phyloP scores from a whole-genome alignment of 2,888 invertebrate species.

The Spicauda simplicius region DNA sequence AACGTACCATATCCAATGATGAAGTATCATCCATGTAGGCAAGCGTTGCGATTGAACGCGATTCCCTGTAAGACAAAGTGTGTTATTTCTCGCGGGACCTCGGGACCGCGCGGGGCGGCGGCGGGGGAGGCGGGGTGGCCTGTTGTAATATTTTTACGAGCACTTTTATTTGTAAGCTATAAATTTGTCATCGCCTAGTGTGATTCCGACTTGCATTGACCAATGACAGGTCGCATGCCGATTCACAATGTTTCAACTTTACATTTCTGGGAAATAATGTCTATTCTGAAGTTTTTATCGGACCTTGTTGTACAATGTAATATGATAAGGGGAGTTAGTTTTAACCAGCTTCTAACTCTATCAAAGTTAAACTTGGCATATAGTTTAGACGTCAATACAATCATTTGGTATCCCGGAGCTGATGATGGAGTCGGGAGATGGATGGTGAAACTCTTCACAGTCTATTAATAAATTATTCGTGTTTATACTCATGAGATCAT shows the following conservation, averaged over 20 bases:
- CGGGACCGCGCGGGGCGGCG: slow-evolving; percentile 39
- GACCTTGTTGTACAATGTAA: no score
- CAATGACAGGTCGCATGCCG: slow-evolving; percentile 5
- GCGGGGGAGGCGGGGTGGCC: slow-evolving; percentile 33
- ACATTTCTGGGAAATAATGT: no score
- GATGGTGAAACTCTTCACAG: no score
- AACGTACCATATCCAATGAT: slow-evolving; percentile 49
- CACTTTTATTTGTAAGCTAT: slow-evolving; percentile 73
- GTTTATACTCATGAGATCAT: no score
- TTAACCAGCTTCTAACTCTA: no score
- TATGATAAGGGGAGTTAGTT: no score
- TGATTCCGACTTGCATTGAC: slow-evolving; percentile 29
- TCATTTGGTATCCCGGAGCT: no score
- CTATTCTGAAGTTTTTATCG: no score
- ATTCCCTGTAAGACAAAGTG: slow-evolving; percentile 78
- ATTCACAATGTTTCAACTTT: background rate
- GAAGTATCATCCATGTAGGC: slow-evolving; percentile 33
- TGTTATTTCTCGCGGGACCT: slow-evolving; percentile 79
- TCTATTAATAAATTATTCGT: no score
- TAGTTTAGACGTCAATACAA: no score
- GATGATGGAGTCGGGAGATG: no score
- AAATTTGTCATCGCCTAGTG: slow-evolving; percentile 72
- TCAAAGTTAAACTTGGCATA: no score
- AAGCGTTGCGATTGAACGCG: slow-evolving; percentile 65
- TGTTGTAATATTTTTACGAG: slow-evolving; percentile 80